Conservation (phyloP, 2,113 vertebrate species). For the Dunckerocampus dactyliophorus region DNA sequence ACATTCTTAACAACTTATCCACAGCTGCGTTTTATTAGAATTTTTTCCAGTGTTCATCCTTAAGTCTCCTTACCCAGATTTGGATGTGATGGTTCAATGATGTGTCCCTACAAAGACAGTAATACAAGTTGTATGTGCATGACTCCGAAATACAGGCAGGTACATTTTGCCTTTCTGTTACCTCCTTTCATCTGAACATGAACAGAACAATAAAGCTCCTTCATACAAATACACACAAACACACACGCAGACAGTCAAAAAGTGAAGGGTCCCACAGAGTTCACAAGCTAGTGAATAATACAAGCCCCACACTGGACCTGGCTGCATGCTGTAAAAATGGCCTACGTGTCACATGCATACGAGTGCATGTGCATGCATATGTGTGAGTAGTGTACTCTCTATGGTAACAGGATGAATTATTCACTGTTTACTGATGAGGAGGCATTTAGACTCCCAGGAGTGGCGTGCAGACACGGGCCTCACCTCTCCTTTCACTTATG, state of each 20-base stretch:
- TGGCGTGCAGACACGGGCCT: constrained; percentile 55
- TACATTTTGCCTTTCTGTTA: constrained; percentile 50
- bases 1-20: neutral
- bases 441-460: constrained; percentile 77
- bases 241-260: constrained; percentile 57
- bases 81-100: neutral
- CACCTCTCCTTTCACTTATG: constrained; percentile 38
- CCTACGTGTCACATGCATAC: constrained; percentile 60
- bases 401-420: constrained; percentile 79
- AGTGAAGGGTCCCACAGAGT: constrained; percentile 66
- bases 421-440: constrained; percentile 77
- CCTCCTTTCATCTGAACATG: constrained; percentile 66
- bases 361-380: constrained; percentile 4
- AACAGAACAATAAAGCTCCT: constrained; percentile 64
- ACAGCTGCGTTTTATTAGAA: constrained; percentile 5
- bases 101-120: neutral
- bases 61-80: neutral
- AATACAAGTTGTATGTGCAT: neutral
- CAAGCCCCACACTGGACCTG: constrained; percentile 42
- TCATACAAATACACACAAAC: constrained; percentile 23
- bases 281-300: constrained; percentile 72
- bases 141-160: constrained; percentile 34
- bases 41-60: neutral
- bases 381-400: constrained; percentile 42
- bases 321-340: constrained; percentile 48